phyloP scores from a whole-genome alignment of 2,797 vertebrate genomes.

The Spondyliosoma cantharus region DNA sequence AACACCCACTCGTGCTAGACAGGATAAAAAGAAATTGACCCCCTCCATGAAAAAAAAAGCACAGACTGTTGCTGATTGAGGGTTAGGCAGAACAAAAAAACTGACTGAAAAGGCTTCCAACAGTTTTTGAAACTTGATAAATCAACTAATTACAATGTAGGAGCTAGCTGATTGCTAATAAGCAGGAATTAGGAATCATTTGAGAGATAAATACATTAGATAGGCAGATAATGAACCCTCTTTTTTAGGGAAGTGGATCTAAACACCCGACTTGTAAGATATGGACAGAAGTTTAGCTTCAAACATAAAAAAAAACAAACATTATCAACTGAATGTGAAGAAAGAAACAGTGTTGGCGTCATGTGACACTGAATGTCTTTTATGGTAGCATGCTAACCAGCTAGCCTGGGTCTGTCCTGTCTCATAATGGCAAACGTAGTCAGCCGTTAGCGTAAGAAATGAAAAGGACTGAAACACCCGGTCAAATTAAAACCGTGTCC shows the following conservation, averaged over 20 bases:
- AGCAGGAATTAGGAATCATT: slow-evolving; percentile 11
- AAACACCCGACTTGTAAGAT: background rate
- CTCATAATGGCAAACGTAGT: no score
- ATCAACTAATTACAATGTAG: slow-evolving; percentile 1
- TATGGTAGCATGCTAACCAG: no score
- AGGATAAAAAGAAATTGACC: slow-evolving; percentile 18
- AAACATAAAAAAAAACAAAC: no score
- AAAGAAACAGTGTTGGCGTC: no score
- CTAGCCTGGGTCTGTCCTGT: no score
- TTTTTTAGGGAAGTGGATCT: background rate
- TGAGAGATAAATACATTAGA: no score
- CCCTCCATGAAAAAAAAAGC: background rate
- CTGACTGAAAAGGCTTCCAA: background rate
- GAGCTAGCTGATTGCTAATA: background rate
- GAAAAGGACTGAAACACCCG: no score
- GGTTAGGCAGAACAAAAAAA: background rate
- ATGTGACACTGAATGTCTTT: no score
- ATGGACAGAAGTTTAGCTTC: no score
- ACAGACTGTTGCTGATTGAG: background rate
- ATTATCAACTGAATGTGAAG: no score
- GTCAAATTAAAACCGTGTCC: no score
- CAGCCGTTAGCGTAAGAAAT: no score
- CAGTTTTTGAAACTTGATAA: background rate
- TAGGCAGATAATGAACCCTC: background rate
- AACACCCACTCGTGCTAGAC: slow-evolving; percentile 11